Conservation (phyloP, 2,797 vertebrate genomes). For the Eulemur rubriventer region DNA sequence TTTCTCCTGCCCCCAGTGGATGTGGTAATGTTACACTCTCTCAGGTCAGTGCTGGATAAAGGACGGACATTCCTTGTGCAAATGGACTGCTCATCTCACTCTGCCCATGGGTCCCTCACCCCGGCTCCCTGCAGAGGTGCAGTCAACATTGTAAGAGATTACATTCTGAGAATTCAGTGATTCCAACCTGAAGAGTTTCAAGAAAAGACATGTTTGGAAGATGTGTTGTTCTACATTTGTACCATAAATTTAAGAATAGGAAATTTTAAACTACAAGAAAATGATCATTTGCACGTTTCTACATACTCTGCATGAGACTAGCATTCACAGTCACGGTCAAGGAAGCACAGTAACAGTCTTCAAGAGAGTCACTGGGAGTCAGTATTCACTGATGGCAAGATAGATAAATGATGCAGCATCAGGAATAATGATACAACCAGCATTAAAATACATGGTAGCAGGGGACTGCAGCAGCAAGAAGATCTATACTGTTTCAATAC, state of each 20-base stretch:
- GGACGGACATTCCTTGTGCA: neutral
- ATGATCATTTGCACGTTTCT: neutral
- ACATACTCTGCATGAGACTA: neutral
- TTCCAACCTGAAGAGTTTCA: neutral
- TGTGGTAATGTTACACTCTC: neutral
- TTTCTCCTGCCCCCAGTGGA: neutral
- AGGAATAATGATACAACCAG: neutral
- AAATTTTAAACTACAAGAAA: constrained; percentile 33
- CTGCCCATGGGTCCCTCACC: neutral
- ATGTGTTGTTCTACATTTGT: neutral
- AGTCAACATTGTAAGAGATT: neutral
- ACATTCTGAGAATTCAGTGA: neutral
- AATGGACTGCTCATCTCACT: neutral
- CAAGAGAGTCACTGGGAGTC: neutral
- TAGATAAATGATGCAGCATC: neutral
- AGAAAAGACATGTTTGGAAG: constrained; percentile 16
- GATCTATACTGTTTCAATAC: neutral
- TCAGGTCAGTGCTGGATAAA: neutral
- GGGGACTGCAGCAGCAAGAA: neutral
- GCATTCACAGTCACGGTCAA: neutral
- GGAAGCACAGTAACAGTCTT: neutral
- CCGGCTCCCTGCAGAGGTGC: neutral
- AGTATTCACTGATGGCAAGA: neutral
- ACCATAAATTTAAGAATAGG: constrained; percentile 5
- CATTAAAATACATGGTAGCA: constrained; percentile 15